A percentile compares a stretch with the other conserved stretches of the same genome.
Conservation (phyloP, 2,113 vertebrate genomes). For the Galeopterus variegatus region DNA sequence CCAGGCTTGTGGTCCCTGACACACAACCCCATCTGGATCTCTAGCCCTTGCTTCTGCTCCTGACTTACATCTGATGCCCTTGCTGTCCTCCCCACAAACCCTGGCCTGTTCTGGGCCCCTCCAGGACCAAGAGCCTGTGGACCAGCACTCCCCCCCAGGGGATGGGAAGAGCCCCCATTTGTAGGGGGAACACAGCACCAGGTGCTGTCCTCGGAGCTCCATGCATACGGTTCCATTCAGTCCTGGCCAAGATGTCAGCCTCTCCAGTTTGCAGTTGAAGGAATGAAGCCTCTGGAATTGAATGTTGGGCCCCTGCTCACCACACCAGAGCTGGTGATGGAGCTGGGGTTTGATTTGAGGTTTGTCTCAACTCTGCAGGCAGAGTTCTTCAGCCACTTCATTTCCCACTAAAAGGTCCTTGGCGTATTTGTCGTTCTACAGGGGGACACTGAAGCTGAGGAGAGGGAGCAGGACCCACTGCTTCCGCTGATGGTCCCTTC, state of each 20-base stretch:
- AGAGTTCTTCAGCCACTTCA: too few species aligned
- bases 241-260: neutral
- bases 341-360: neutral
- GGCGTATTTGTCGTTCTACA: neutral
- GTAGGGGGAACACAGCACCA: neutral
- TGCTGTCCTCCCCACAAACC: neutral
- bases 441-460: neutral
- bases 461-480: accelerated
- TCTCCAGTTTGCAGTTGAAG: too few species aligned
- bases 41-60: neutral
- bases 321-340: accelerated
- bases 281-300: too few species aligned
- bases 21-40: neutral
- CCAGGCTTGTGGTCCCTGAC: neutral
- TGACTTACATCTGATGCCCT: neutral
- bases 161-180: neutral
- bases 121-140: neutral
- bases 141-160: neutral
- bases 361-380: neutral
- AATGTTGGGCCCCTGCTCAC: neutral
- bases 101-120: neutral
- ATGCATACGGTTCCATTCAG: neutral
- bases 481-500: neutral
- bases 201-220: neutral
- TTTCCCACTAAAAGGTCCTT: neutral